Conservation (phyloP, 2,113 vertebrate genomes). For the Scomber japonicus region DNA sequence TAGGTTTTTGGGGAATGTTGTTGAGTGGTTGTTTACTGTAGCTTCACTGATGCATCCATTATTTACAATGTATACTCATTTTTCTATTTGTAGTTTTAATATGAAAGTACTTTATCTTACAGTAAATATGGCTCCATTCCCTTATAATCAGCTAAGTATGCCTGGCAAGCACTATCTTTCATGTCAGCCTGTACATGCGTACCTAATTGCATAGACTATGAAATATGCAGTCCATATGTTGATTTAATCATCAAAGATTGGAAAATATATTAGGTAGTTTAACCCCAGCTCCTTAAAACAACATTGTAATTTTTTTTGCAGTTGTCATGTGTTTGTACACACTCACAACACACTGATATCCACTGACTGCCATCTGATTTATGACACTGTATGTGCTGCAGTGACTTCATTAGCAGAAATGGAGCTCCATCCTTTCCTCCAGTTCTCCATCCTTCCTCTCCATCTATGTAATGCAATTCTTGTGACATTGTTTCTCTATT, state of each 20-base stretch:
- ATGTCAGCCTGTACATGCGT: neutral
- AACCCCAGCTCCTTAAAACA: neutral
- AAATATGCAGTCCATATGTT: neutral
- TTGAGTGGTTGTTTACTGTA: neutral
- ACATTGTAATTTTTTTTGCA: neutral
- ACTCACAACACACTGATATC: neutral
- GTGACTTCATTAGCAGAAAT: slow-evolving; percentile 57
- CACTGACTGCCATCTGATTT: slow-evolving; percentile 11
- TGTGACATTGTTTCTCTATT: slow-evolving; percentile 16
- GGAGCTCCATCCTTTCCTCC: slow-evolving; percentile 1
- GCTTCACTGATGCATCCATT: slow-evolving; percentile 9
- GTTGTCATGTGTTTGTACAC: neutral
- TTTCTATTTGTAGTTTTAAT: neutral
- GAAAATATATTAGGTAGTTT: neutral
- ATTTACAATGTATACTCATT: neutral
- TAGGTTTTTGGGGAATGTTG: slow-evolving; percentile 5
- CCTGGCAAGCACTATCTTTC: neutral
- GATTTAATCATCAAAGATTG: neutral
- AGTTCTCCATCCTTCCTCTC: neutral
- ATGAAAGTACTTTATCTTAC: neutral
- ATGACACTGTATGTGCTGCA: slow-evolving; percentile 34
- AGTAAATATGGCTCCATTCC: neutral
- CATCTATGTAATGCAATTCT: slow-evolving; percentile 10
- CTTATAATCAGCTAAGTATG: neutral
- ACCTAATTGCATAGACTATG: neutral